These are phyloP conservation scores for Archaeoteleia sp. DNA, from an alignment of 2,888 invertebrate genomes.

Conservation along the genomic window DNA sequence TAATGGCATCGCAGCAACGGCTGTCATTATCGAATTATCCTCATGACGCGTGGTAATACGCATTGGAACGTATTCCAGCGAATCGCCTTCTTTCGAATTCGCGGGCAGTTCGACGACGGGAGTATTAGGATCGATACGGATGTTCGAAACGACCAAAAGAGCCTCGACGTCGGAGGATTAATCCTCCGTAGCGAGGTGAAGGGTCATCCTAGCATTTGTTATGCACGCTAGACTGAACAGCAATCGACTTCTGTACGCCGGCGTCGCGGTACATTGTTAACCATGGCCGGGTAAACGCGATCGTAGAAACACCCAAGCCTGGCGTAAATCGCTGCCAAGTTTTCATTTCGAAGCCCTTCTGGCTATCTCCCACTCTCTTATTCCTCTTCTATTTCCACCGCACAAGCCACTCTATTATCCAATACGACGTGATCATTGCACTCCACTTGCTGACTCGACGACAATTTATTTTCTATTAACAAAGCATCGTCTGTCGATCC, in stretches of 20 bases:
- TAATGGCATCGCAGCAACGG: too few species aligned
- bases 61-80: constrained; percentile 26
- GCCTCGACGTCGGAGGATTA: constrained; percentile 23
- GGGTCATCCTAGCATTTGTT: constrained; percentile 47
- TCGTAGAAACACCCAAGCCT: constrained; percentile 8
- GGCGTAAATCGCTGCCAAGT: constrained; percentile 34
- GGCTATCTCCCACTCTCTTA: not conserved
- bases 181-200: constrained; percentile 22
- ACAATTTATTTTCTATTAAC: constrained; percentile 24
- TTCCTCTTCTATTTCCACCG: not conserved
- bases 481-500: not conserved
- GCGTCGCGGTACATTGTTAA: constrained; percentile 27
- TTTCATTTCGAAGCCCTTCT: constrained; percentile 13
- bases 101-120: constrained; percentile 10
- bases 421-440: constrained; percentile 5
- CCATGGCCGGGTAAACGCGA: constrained; percentile 19
- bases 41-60: too few species aligned
- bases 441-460: not conserved
- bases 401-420: constrained; percentile 14
- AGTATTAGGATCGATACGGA: constrained; percentile 32
- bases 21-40: too few species aligned
- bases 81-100: constrained; percentile 31
- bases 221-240: constrained; percentile 42
- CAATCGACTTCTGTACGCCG: constrained; percentile 28
- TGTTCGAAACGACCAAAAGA: constrained; percentile 34